phyloP scores from a whole-genome alignment of 2,888 invertebrate genomes.

The Piscicola geometra region DNA sequence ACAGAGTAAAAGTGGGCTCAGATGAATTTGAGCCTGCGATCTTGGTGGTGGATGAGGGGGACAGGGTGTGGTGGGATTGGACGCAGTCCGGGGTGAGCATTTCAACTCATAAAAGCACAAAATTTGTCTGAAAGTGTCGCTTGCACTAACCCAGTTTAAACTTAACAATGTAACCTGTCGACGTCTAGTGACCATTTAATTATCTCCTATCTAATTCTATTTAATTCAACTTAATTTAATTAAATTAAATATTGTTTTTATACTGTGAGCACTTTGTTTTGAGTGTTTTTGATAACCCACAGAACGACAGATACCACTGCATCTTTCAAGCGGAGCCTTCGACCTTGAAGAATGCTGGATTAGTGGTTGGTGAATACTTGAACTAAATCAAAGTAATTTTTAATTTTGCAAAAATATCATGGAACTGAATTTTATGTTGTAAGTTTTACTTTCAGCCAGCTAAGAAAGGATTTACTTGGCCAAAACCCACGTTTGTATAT shows the following conservation, averaged over 20 bases:
- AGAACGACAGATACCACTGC: constrained; percentile 54
- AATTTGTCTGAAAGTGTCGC: neutral
- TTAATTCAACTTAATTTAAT: neutral
- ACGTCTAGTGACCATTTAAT: too few species aligned
- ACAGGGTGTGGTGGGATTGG: constrained; percentile 57
- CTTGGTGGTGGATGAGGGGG: constrained; percentile 55
- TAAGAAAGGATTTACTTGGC: constrained; percentile 55
- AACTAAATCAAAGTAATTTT: too few species aligned
- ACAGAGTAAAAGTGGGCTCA: constrained; percentile 52
- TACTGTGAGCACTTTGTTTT: too few species aligned
- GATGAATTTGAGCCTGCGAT: constrained; percentile 53
- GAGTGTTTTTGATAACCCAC: too few species aligned
- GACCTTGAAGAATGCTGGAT: constrained; percentile 49
- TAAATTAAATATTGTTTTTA: too few species aligned
- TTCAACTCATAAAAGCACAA: neutral
- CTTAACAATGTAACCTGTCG: too few species aligned
- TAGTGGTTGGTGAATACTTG: constrained; percentile 54
- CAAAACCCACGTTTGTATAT: constrained; percentile 49
- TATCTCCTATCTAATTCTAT: too few species aligned
- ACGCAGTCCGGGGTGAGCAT: constrained; percentile 49
- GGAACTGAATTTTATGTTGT: too few species aligned
- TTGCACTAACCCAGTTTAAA: too few species aligned
- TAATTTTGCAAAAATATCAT: too few species aligned
- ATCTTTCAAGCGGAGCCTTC: constrained; percentile 55
- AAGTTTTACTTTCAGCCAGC: constrained; percentile 48